Base-by-base conservation (phyloP, 2,888 invertebrate genomes). In the Hipparchia semele region DNA sequence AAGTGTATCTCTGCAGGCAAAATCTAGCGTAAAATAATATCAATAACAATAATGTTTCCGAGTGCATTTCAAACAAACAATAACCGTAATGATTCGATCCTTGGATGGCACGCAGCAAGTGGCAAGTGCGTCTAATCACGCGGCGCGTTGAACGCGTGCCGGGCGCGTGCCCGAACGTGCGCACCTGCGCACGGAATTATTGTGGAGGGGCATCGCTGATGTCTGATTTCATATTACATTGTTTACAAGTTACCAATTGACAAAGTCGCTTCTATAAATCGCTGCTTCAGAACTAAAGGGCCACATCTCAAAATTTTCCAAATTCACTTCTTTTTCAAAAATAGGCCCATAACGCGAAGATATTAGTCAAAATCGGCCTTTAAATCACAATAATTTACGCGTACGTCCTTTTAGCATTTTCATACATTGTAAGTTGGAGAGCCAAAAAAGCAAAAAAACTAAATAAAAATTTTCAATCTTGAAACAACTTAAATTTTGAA, bases 111-210 rank as follows among this genome's bases (percentile, higher is more conserved):
- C 68, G 87, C 72, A 67, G 69, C 61, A 39, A 68, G 89, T 83
- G 88, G 89, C 91, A 90, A 92, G 91, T 92, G 92, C 85, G 83
- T 85, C 86, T 82, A 88, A 90, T 90, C 88, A 83, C 80, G 81
- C 81, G 77, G 76, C 70, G 71, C 76, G 73, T 77, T 72, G 64
- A 73, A 51, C 84, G 80, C 85, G 86, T 82, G 87, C 68, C 70
- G 0, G 82, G 1, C 88, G 81, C 89, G 87, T 81, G 79, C 76
- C 66, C 79, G 53, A 87, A 81, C 87, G 88, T 75, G 77, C 8
- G 79, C 68, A 90, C 91, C 89, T 90, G 90, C 86, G 77, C 76
- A 56, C 13, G 61, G 59, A 49, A 68, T 58, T 59, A 68, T 49
- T 59, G 12, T 59, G 51, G 33, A 73, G 59, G 73, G 61, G 73